These are phyloP conservation scores for Drosophila burlai DNA, from an alignment of 1,140 invertebrate genomes.

Conservation along the genomic window DNA sequence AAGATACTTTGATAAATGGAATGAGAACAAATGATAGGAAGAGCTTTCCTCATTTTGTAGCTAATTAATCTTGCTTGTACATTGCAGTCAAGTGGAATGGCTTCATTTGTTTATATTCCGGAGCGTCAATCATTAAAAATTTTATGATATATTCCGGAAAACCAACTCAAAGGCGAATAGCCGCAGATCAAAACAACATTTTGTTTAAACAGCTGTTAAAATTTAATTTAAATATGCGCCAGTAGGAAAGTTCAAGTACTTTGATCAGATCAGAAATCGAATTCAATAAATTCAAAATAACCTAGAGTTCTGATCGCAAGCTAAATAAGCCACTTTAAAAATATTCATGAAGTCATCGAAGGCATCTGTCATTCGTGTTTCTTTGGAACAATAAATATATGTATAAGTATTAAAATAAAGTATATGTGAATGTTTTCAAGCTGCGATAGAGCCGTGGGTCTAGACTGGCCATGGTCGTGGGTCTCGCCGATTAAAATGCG, in stretches of 20 bases:
- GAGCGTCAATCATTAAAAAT: slow-evolving; percentile 5
- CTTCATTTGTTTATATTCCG: slow-evolving; percentile 30
- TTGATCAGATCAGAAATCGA: slow-evolving; percentile 18
- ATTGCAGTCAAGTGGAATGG: slow-evolving; percentile 7
- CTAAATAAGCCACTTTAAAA: slow-evolving; percentile 10
- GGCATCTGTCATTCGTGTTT: slow-evolving; percentile 20
- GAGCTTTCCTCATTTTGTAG: slow-evolving; percentile 2
- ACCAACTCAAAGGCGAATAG: slow-evolving; percentile 32
- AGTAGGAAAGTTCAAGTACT: neutral
- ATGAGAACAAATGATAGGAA: slow-evolving; percentile 44
- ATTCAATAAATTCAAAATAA: slow-evolving; percentile 10
- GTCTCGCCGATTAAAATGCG: slow-evolving; percentile 32
- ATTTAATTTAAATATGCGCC: neutral
- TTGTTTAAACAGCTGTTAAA: slow-evolving; percentile 20
- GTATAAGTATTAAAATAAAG: neutral
- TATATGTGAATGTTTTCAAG: slow-evolving; percentile 3
- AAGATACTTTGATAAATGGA: slow-evolving; percentile 60
- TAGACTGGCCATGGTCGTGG: slow-evolving; percentile 6
- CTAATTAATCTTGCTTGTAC: slow-evolving; percentile 28
- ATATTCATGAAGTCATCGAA: slow-evolving; percentile 42
- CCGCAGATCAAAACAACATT: slow-evolving; percentile 30
- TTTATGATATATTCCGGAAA: slow-evolving; percentile 9
- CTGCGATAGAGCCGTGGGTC: slow-evolving; percentile 17
- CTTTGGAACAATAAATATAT: slow-evolving; percentile 1
- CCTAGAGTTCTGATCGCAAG: neutral